Conservation (phyloP, 2,113 vertebrate species). For the Gobiocypris rarus region DNA sequence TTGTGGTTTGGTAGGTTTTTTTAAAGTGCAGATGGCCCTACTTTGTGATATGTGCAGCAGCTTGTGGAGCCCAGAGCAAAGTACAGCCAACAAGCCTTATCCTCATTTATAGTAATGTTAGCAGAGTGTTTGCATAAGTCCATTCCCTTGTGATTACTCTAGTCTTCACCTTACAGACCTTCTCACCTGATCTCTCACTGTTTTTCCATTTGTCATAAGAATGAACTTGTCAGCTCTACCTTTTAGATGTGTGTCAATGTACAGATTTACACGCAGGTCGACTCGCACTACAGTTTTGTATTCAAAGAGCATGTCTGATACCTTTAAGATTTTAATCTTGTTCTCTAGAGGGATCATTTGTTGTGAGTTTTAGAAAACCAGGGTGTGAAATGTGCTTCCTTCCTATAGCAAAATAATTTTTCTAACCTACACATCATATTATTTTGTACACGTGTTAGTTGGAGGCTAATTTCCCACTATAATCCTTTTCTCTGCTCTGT, state of each 20-base stretch:
- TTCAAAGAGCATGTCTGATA: not conserved
- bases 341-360: not conserved
- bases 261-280: not conserved
- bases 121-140: constrained; percentile 69
- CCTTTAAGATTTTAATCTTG: not conserved
- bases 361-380: not conserved
- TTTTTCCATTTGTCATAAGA: constrained; percentile 14
- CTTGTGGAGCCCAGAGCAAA: constrained; percentile 60
- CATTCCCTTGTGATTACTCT: constrained; percentile 73
- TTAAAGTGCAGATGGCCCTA: constrained; percentile 13
- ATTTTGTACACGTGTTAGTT: not conserved
- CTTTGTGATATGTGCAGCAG: constrained; percentile 57
- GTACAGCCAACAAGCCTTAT: constrained; percentile 56
- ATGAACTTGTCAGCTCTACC: constrained; percentile 24
- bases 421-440: not conserved
- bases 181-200: constrained; percentile 42
- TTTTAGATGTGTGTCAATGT: constrained; percentile 10
- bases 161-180: constrained; percentile 58
- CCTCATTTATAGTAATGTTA: constrained; percentile 71
- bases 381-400: not conserved
- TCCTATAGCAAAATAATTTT: not conserved
- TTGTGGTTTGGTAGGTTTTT: constrained; percentile 48
- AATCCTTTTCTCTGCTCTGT: not conserved
- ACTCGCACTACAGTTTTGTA: not conserved
- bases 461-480: not conserved